Evolutionary conservation across 2,888 invertebrate genomes (phyloP), one percentile per base, ranked within the genome.

Genomic region (Lasioglossum figueresi): DNA sequence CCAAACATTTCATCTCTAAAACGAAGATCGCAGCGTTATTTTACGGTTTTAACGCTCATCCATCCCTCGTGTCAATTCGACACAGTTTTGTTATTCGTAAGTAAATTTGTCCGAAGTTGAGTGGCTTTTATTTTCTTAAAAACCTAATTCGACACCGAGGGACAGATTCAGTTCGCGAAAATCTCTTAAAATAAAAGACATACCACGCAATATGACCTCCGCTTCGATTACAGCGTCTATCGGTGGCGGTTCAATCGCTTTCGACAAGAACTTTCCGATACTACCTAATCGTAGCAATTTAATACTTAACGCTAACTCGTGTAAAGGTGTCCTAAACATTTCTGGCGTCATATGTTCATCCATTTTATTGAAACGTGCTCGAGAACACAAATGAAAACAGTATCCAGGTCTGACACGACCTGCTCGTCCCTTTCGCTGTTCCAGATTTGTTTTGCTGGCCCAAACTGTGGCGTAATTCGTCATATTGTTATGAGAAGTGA

Each of bases 401-500:
- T 98, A 98, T 3, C 99, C 99, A 0, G 98, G 97, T 1, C 98
- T 96, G 0, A 99, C 99, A 82, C 99, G 97, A 31, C 99, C 99
- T 4, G 99, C 99, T 40, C 99, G 96, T 0, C 99, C 99, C 94
- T 98, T 97, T 10, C 99, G 96, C 95, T 99, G 99, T 94, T 99
- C 98, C 84, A 99, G 95, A 95, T 99, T 99, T 0, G 99, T 99
- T 94, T 97, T 97, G 85, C 99, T 98, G 0, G 99, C 99, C 98
- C 98, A 98, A 1, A 98, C 99, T 0, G 99, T 99, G 0, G 99
- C 99, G 94, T 99, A 99, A 92, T 99, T 99, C 0, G 99, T 99
- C 97, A 99, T 98, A 95, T 99, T 99, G 95, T 99, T 99, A 95
- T 99, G 99, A 0, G 99, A 98, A 0, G 99, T 99, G 94, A 99